Evolutionary conservation across 1,140 invertebrate genomes (phyloP).

Genomic region (Drosophila nigrodunni): DNA sequence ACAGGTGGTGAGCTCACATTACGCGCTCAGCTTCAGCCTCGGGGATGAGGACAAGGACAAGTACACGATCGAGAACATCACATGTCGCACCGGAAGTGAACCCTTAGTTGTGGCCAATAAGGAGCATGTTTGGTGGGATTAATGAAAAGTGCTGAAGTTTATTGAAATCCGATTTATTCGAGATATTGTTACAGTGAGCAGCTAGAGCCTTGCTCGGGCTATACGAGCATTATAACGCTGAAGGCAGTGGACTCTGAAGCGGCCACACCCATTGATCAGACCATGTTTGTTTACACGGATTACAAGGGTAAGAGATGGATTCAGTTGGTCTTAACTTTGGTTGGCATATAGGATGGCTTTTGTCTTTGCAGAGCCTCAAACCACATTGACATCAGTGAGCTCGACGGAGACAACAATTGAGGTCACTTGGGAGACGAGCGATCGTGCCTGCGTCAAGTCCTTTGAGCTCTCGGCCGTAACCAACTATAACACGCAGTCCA

Average conservation of each 20-base stretch:
- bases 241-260: conserved; percentile 14
- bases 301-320: conserved; percentile 54
- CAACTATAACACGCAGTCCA: not conserved
- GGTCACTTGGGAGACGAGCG: conserved; percentile 58
- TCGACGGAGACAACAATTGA: conserved; percentile 52
- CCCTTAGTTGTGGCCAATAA: conserved; percentile 33
- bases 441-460: conserved; percentile 60
- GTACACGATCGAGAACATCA: conserved; percentile 51
- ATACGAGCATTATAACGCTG: conserved; percentile 49
- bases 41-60: conserved; percentile 44
- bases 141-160: not conserved
- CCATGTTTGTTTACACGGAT: conserved; percentile 52
- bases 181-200: conserved; percentile 46
- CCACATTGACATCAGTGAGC: conserved; percentile 44
- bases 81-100: conserved; percentile 43
- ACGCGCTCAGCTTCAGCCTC: conserved; percentile 58
- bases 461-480: conserved; percentile 45
- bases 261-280: conserved; percentile 27
- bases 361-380: conserved; percentile 45
- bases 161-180: not conserved
- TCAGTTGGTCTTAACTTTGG: not conserved
- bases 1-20: conserved; percentile 38
- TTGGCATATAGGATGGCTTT: not conserved
- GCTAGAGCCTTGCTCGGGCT: conserved; percentile 67
- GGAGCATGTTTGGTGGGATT: conserved; percentile 53